Conservation (phyloP, 2,797 vertebrate species). For the Apodemus agrarius region DNA sequence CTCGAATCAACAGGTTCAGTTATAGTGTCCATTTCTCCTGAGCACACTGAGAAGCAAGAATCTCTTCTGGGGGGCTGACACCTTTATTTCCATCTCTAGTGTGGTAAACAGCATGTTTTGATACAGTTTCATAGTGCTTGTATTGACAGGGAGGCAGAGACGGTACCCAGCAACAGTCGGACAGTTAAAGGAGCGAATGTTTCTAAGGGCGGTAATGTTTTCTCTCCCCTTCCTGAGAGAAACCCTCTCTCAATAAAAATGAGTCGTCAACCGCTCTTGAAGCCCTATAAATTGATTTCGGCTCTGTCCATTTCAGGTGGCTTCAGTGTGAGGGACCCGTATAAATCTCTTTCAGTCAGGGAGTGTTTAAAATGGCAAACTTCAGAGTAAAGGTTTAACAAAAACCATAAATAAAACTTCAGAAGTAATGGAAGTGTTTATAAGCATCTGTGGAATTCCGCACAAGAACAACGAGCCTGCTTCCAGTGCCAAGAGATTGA, state of each 20-base stretch:
- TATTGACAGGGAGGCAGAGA: not conserved
- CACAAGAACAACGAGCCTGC: constrained; percentile 74
- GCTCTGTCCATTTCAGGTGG: constrained; percentile 72
- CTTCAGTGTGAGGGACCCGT: constrained; percentile 61
- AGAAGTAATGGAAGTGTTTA: constrained; percentile 81
- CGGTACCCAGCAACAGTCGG: accelerated
- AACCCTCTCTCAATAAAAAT: constrained; percentile 69
- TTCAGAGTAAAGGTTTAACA: constrained; percentile 79
- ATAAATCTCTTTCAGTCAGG: constrained; percentile 79
- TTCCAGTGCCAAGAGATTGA: constrained; percentile 70
- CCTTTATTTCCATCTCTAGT: not conserved
- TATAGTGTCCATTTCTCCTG: accelerated
- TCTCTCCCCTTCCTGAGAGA: constrained; percentile 18
- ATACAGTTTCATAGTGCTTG: not conserved
- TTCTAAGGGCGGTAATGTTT: constrained; percentile 65
- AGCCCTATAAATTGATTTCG: constrained; percentile 62
- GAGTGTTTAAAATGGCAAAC: constrained; percentile 79
- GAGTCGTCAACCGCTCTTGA: constrained; percentile 57
- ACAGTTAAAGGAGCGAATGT: constrained; percentile 7
- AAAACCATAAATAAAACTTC: constrained; percentile 85
- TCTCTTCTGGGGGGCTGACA: not conserved
- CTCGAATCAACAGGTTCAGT: not conserved
- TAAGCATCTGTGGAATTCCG: constrained; percentile 77
- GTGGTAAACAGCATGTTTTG: not conserved
- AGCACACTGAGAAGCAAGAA: not conserved